Evolutionary conservation across 2,113 vertebrate species (phyloP).

Genomic region (Peromyscus polionotus): DNA sequence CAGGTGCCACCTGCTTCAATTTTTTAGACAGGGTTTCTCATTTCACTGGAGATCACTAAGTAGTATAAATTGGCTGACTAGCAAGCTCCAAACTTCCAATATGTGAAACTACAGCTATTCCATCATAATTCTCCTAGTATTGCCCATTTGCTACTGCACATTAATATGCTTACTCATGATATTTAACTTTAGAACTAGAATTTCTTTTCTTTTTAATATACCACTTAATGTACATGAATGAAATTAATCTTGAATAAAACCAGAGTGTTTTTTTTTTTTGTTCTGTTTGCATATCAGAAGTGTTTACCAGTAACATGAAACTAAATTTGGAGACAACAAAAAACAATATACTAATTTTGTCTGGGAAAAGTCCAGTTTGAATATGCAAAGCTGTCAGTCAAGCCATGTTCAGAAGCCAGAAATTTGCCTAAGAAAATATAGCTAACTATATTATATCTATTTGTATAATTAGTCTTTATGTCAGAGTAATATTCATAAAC

Average conservation of each 20-base stretch:
- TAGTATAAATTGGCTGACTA: background rate
- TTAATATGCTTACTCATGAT: background rate
- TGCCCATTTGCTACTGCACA: background rate
- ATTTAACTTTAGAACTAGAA: background rate
- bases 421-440: background rate
- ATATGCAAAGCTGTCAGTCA: background rate
- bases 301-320: background rate
- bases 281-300: background rate
- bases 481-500: background rate
- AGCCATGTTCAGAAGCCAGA: conserved; percentile 18
- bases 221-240: background rate
- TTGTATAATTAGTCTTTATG: background rate
- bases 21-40: background rate
- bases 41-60: background rate
- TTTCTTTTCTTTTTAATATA: background rate
- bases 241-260: background rate
- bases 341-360: background rate
- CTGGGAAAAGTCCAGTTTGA: background rate
- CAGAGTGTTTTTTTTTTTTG: background rate
- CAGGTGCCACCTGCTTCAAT: rapidly evolving
- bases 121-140: background rate
- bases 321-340: background rate
- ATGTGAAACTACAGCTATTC: background rate
- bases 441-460: background rate
- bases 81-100: background rate